These are phyloP conservation scores for Autographa pulchrina DNA, from an alignment of 2,888 invertebrate species.

Conservation along the genomic window DNA sequence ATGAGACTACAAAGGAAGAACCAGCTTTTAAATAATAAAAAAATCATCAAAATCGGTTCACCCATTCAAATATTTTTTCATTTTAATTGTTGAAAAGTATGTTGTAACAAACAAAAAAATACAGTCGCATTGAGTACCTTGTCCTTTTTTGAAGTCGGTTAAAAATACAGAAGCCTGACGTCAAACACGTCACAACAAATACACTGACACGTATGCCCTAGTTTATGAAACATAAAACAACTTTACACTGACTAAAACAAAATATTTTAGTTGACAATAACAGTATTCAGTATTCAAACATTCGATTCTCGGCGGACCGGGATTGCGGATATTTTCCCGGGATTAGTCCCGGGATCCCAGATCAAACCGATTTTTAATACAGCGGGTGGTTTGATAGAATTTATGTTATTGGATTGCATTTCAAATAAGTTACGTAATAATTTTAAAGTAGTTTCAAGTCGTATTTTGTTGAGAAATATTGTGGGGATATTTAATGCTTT, in stretches of 20 bases:
- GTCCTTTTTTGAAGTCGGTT: background rate
- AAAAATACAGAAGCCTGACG: background rate
- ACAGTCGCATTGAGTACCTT: too few relatives aligned
- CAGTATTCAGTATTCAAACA: conserved; percentile 54
- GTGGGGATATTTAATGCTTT: background rate
- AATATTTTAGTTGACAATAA: conserved; percentile 51
- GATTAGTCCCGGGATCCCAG: conserved; percentile 46
- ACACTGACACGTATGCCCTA: background rate
- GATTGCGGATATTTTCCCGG: conserved; percentile 48
- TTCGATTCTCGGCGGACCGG: conserved; percentile 37
- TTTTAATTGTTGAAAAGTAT: too few relatives aligned
- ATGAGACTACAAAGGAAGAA: too few relatives aligned
- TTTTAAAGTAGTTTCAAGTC: background rate
- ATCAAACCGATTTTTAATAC: conserved; percentile 51
- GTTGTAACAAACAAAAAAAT: too few relatives aligned
- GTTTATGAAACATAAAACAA: conserved; percentile 32
- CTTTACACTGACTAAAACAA: conserved; percentile 54
- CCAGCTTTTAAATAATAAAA: too few relatives aligned
- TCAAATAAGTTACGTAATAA: conserved; percentile 19
- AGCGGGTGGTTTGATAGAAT: conserved; percentile 34
- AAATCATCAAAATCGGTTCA: too few relatives aligned
- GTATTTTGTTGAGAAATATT: conserved; percentile 1
- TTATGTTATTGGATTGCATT: conserved; percentile 42
- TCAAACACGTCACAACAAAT: background rate
- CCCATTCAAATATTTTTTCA: too few relatives aligned